Evolutionary conservation across 2,113 vertebrate genomes (phyloP), one percentile per base, ranked within the genome.

Genomic region (Anthoscopus minutus): DNA sequence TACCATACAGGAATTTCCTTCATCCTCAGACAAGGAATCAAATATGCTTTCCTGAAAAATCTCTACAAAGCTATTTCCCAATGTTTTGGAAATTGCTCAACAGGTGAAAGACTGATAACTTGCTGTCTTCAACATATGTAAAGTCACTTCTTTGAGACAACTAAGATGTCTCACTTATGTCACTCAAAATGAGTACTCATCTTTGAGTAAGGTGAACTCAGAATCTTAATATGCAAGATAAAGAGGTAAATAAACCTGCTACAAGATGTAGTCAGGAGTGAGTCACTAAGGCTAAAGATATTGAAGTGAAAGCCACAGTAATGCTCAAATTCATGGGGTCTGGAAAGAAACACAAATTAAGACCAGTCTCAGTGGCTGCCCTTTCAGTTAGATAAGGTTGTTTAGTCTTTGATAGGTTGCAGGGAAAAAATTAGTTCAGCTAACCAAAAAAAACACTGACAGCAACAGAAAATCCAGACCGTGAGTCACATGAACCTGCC

Each of bases 391-490:
- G 67, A 40, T 51, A 72, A 38, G 33, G 74, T 38, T 62, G 33
- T 94, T 92, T 91, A 53, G 42, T 69, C 38, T 91, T 79, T 61
- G 28, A 78, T 31, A 89, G 51, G 60, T 23, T 80, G 24, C 44
- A 50, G 24, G 27, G 62, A 72, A 81, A 78, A 67, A 6, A 21
- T 33, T 28, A 79, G 31, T 76, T 88, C 44, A 45, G 37, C 33
- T 89, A 93, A 35, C 47, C n/a, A 64, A 57, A 87, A 84, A 83
- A 16, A 11, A 15, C 56, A 85, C 57, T 74, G 48, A 89, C 85
- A 95, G 14, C 27, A 94, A 92, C 42, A 91, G 50, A 83, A 96
- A 95, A 84, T 90, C 47, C 56, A 85, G n/a, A 90, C 60, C 30
- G 25, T 78, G 44, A 37, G 14, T 95, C 92, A 92, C 5, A 35